phyloP scores from a whole-genome alignment of 30 jellyfish, hydroid and myxozoan species.

The Haliclystus octoradiatus region DNA sequence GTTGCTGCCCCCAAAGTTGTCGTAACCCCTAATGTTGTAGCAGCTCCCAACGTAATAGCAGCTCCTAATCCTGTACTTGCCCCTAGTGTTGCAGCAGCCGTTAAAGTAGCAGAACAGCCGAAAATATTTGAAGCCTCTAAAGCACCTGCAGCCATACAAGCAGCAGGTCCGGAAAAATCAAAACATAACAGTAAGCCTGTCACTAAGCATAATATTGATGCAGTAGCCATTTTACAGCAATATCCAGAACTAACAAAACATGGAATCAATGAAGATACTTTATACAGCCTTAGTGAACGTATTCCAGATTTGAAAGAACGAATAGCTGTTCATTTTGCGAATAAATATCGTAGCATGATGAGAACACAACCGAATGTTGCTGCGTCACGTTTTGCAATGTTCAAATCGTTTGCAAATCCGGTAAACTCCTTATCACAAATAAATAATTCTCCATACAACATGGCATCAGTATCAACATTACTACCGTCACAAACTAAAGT shows the following conservation, averaged over 20 bases:
- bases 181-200: neutral
- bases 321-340: conserved; percentile 59
- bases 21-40: no score
- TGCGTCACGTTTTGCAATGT: neutral
- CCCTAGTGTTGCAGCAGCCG: neutral
- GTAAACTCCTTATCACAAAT: neutral
- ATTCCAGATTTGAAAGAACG: conserved; percentile 78
- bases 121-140: neutral
- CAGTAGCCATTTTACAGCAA: conserved; percentile 35
- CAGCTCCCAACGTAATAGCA: conserved; percentile 5
- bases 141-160: neutral
- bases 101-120: neutral
- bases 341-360: neutral
- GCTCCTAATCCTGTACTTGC: conserved; percentile 6
- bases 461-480: neutral
- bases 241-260: conserved; percentile 80
- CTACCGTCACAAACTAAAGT: neutral
- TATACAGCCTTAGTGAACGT: conserved; percentile 41
- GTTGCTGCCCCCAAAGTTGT: no score
- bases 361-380: neutral
- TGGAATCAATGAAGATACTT: conserved; percentile 61
- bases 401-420: neutral
- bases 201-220: conserved; percentile 12
- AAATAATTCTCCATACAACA: neutral
- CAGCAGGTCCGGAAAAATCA: neutral